These are phyloP conservation scores for Trinorchestia longiramus DNA, from an alignment of 1,140 invertebrate species.

Conservation along the genomic window DNA sequence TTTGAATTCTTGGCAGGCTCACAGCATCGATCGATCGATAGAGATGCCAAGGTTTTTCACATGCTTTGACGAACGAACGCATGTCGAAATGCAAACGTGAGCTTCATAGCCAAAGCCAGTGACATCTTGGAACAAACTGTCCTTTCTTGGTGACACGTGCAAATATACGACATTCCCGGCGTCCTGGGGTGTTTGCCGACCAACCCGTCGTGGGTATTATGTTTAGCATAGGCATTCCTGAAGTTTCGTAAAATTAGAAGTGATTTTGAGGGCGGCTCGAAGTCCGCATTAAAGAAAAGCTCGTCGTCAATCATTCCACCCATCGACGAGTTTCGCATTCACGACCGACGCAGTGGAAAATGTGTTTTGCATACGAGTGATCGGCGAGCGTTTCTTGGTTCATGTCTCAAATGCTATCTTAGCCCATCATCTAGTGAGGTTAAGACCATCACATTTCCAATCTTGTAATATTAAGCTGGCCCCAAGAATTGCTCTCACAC, in stretches of 20 bases:
- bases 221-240: not conserved
- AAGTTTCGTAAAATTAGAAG: constrained; percentile 11
- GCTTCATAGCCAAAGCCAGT: not conserved
- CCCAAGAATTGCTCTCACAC: constrained; percentile 50
- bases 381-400: constrained; percentile 1
- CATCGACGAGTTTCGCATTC: constrained; percentile 29
- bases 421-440: constrained; percentile 42
- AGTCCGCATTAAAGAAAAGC: constrained; percentile 39
- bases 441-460: constrained; percentile 54
- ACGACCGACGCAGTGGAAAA: constrained; percentile 18
- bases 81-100: constrained; percentile 26
- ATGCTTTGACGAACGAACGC: not conserved
- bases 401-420: constrained; percentile 53
- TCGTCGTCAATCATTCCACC: constrained; percentile 25
- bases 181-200: not conserved
- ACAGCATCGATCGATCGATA: constrained; percentile 42
- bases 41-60: constrained; percentile 23
- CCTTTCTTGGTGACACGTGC: constrained; percentile 7
- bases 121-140: not conserved
- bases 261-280: not conserved
- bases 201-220: not conserved
- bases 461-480: constrained; percentile 52
- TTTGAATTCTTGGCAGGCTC: constrained; percentile 44
- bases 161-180: not conserved
- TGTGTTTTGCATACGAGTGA: constrained; percentile 25